phyloP scores from a whole-genome alignment of 2,797 vertebrate genomes.

The Chelon auratus region DNA sequence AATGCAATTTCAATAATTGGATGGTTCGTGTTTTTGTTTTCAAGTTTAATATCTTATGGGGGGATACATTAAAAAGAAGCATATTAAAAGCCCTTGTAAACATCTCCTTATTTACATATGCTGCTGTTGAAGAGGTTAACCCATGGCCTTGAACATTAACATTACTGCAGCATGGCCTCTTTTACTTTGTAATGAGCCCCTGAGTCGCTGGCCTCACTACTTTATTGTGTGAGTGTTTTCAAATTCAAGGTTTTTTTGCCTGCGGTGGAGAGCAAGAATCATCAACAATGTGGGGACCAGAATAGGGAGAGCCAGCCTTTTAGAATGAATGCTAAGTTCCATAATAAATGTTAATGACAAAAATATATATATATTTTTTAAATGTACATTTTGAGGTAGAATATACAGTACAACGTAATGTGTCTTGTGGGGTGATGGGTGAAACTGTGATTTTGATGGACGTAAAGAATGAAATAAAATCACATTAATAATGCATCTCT shows the following conservation, averaged over 20 bases:
- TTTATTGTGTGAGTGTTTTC: conserved; percentile 13
- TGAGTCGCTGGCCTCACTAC: not conserved
- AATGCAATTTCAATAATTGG: conserved; percentile 17
- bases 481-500: too few species aligned
- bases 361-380: too few species aligned
- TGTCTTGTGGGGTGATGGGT: too few species aligned
- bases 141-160: conserved; percentile 11
- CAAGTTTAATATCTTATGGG: not conserved
- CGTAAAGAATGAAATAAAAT: too few species aligned
- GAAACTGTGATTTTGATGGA: too few species aligned
- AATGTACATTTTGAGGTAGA: too few species aligned
- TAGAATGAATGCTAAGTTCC: too few species aligned
- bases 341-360: too few species aligned
- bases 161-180: conserved; percentile 16
- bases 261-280: not conserved
- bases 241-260: conserved; percentile 20
- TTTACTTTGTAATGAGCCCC: conserved; percentile 19
- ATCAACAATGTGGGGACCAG: not conserved
- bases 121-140: conserved; percentile 24
- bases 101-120: conserved; percentile 25
- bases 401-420: too few species aligned
- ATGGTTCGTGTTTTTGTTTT: conserved; percentile 23
- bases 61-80: conserved; percentile 11
- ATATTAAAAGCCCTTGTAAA: conserved; percentile 27
- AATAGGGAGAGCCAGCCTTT: too few species aligned